phyloP scores from a whole-genome alignment of 2,888 invertebrate species.

The Hemicrepidius hirtus region DNA sequence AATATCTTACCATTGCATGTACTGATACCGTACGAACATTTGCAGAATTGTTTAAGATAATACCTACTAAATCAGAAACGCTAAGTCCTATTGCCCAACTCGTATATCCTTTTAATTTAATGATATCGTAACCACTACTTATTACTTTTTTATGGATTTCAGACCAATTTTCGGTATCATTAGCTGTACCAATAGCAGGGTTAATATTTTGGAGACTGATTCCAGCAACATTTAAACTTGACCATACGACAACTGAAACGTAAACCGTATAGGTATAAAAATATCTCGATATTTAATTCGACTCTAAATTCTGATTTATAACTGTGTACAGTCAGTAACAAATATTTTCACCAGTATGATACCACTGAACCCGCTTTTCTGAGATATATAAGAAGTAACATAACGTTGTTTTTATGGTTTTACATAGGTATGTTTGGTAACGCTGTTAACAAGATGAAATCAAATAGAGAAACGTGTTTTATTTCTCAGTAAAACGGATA shows the following conservation, averaged over 20 bases:
- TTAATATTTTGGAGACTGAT: constrained; percentile 87
- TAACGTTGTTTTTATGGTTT: too few species aligned
- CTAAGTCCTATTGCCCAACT: constrained; percentile 91
- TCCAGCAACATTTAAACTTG: constrained; percentile 93
- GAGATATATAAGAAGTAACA: too few species aligned
- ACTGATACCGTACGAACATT: constrained; percentile 88
- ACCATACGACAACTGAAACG: constrained; percentile 90
- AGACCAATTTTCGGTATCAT: constrained; percentile 87
- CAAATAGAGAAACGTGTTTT: too few species aligned
- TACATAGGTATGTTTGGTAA: too few species aligned
- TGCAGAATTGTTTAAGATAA: constrained; percentile 75
- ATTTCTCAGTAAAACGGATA: too few species aligned
- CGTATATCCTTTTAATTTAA: constrained; percentile 91
- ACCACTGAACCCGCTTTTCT: too few species aligned
- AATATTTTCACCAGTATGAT: too few species aligned
- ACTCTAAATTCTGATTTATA: too few species aligned
- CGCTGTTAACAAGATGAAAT: too few species aligned
- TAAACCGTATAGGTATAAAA: background rate
- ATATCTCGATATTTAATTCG: too few species aligned
- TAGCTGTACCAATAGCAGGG: constrained; percentile 81
- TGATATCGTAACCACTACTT: constrained; percentile 90
- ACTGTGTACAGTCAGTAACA: too few species aligned
- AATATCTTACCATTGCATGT: constrained; percentile 78
- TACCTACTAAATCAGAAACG: constrained; percentile 78
- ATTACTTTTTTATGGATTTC: constrained; percentile 88